phyloP scores from a whole-genome alignment of 1,140 invertebrate species.

The Goniozus legneri region DNA sequence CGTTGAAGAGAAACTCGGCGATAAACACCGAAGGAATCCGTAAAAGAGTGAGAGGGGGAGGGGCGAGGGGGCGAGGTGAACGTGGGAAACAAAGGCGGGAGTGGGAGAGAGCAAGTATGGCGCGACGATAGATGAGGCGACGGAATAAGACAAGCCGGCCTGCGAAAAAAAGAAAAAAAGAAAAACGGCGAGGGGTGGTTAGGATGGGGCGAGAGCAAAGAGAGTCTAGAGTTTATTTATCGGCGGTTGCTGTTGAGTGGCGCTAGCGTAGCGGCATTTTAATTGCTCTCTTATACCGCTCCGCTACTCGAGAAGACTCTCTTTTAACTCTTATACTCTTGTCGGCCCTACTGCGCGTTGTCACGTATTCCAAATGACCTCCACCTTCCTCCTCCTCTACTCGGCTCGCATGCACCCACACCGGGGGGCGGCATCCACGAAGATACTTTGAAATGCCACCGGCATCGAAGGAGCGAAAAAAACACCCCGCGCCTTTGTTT shows the following conservation, averaged over 20 bases:
- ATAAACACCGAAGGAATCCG: too few relatives aligned
- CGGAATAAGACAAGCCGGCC: neutral
- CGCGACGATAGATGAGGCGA: neutral
- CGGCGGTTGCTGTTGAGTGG: constrained; percentile 52
- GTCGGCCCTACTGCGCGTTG: constrained; percentile 15
- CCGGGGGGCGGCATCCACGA: neutral
- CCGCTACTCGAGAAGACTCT: constrained; percentile 17
- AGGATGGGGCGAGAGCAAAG: neutral
- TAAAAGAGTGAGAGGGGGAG: too few relatives aligned
- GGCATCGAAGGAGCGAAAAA: too few relatives aligned
- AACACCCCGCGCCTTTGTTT: too few relatives aligned
- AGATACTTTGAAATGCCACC: too few relatives aligned
- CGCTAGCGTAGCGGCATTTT: constrained; percentile 55
- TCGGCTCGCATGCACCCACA: neutral
- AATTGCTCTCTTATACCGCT: constrained; percentile 51
- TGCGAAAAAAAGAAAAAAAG: neutral
- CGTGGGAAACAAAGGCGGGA: neutral
- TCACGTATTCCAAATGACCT: constrained; percentile 38
- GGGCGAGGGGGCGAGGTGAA: neutral
- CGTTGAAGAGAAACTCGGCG: too few relatives aligned
- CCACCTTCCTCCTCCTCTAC: constrained; percentile 22
- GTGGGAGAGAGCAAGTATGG: neutral
- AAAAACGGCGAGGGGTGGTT: neutral
- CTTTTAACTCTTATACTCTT: neutral
- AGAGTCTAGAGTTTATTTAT: constrained; percentile 45